Evolutionary conservation across 2,888 invertebrate genomes (phyloP).

Genomic region (Pollenia angustigena): DNA sequence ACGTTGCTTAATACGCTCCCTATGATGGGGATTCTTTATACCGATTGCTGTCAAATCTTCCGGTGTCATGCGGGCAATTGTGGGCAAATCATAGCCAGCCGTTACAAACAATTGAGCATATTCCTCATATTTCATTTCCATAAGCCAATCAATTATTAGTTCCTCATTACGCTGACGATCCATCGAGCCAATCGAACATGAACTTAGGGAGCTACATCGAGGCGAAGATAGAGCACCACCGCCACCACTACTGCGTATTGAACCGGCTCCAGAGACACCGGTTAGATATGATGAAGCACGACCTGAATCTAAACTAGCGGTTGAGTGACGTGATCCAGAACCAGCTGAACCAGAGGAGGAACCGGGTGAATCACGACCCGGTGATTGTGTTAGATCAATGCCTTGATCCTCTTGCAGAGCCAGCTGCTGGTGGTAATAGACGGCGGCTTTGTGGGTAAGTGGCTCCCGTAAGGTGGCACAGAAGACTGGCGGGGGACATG

Average conservation of each 20-base stretch:
- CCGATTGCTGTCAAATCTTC: conserved; percentile 95
- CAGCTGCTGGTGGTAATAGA: conserved; percentile 92
- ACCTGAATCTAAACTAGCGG: conserved; percentile 94
- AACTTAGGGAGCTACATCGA: conserved; percentile 89
- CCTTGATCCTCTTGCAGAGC: conserved; percentile 94
- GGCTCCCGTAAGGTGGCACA: conserved; percentile 86
- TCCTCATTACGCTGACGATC: conserved; percentile 94
- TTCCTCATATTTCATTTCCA: conserved; percentile 96
- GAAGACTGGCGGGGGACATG: conserved; percentile 89
- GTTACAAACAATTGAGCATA: conserved; percentile 96
- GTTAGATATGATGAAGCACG: conserved; percentile 92
- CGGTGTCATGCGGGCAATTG: conserved; percentile 99
- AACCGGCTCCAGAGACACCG: conserved; percentile 81
- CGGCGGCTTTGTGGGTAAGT: conserved; percentile 90
- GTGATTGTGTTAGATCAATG: conserved; percentile 95
- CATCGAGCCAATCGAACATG: conserved; percentile 90
- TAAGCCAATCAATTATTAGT: conserved; percentile 96
- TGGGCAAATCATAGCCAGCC: conserved; percentile 98
- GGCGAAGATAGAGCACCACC: conserved; percentile 86
- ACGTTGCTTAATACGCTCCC: conserved; percentile 97
- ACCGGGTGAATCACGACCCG: conserved; percentile 96
- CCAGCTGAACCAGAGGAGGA: conserved; percentile 94
- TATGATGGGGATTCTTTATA: conserved; percentile 98
- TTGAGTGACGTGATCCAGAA: conserved; percentile 94
- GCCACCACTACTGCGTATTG: conserved; percentile 81